These are phyloP conservation scores for Leucoptera coffeella DNA, from an alignment of 2,888 invertebrate genomes.

Conservation along the genomic window DNA sequence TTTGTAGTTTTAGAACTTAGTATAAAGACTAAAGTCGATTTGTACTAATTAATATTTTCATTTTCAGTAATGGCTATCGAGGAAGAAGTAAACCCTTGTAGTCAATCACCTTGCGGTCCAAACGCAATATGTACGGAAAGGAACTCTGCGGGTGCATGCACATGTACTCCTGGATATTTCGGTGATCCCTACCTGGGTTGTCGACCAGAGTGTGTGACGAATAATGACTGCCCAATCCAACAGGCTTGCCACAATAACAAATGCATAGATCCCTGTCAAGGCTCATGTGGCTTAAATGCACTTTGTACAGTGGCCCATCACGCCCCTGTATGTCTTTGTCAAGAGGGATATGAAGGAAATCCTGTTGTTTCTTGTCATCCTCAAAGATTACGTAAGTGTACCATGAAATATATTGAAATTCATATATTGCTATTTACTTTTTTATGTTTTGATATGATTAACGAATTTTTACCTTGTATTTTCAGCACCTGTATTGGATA, in stretches of 20 bases:
- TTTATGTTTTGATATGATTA: neutral
- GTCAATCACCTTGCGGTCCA: slow-evolving; percentile 81
- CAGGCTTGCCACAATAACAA: slow-evolving; percentile 80
- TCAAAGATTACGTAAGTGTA: slow-evolving; percentile 32
- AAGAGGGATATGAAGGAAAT: slow-evolving; percentile 73
- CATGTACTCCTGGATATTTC: slow-evolving; percentile 73
- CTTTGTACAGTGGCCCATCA: slow-evolving; percentile 78
- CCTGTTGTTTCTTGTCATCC: slow-evolving; percentile 56
- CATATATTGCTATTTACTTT: slow-evolving; percentile 5
- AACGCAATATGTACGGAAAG: slow-evolving; percentile 79
- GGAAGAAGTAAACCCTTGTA: slow-evolving; percentile 68
- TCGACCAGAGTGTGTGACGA: slow-evolving; percentile 77
- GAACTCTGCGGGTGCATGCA: slow-evolving; percentile 77
- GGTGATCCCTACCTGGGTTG: slow-evolving; percentile 86
- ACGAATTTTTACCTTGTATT: slow-evolving; percentile 13
- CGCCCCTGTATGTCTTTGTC: slow-evolving; percentile 73
- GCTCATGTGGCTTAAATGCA: slow-evolving; percentile 75
- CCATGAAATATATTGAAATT: neutral
- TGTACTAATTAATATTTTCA: slow-evolving; percentile 9
- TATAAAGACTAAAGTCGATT: too few species aligned
- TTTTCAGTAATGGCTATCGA: slow-evolving; percentile 54
- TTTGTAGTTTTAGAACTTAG: too few species aligned
- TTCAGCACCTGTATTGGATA: slow-evolving; percentile 34
- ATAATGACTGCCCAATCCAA: slow-evolving; percentile 70
- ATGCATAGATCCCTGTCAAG: slow-evolving; percentile 78